These are phyloP conservation scores for Troides aeacus DNA, from an alignment of 2,888 invertebrate species.

Conservation along the genomic window DNA sequence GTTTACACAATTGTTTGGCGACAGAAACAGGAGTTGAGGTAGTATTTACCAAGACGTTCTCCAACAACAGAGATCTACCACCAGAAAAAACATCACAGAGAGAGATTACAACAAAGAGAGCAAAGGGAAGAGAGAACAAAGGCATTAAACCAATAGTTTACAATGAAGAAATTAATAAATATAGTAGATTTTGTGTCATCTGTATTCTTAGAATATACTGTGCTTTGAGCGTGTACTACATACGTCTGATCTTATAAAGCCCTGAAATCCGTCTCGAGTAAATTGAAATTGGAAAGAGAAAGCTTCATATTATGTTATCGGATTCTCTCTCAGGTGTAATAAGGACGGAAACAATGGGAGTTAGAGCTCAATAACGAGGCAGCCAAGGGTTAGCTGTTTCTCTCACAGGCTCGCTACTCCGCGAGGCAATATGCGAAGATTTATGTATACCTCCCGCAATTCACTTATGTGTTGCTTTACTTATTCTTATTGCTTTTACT, in stretches of 20 bases:
- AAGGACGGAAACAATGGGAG: conserved; percentile 58
- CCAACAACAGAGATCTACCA: too few relatives aligned
- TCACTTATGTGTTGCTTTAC: conserved; percentile 61
- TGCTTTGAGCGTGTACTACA: conserved; percentile 40
- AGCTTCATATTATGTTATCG: conserved; percentile 41
- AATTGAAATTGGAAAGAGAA: conserved; percentile 78
- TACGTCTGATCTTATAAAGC: conserved; percentile 63
- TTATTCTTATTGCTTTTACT: conserved; percentile 58
- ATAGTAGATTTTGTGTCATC: not conserved
- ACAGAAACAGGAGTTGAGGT: too few relatives aligned
- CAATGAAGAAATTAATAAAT: not conserved
- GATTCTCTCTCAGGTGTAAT: conserved; percentile 43
- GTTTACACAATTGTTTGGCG: too few relatives aligned
- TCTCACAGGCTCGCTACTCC: conserved; percentile 67
- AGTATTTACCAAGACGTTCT: too few relatives aligned
- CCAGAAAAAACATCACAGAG: too few relatives aligned
- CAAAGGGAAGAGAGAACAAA: too few relatives aligned
- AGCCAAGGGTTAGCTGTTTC: conserved; percentile 79
- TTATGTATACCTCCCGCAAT: conserved; percentile 63
- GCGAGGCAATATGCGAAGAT: conserved; percentile 75
- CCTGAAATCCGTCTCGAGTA: conserved; percentile 79
- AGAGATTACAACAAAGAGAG: too few relatives aligned
- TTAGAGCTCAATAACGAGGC: conserved; percentile 81
- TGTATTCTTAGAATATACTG: conserved; percentile 29
- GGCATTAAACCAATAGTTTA: too few relatives aligned